Conservation (phyloP, 2,113 vertebrate species). For the Lycaon pictus region DNA sequence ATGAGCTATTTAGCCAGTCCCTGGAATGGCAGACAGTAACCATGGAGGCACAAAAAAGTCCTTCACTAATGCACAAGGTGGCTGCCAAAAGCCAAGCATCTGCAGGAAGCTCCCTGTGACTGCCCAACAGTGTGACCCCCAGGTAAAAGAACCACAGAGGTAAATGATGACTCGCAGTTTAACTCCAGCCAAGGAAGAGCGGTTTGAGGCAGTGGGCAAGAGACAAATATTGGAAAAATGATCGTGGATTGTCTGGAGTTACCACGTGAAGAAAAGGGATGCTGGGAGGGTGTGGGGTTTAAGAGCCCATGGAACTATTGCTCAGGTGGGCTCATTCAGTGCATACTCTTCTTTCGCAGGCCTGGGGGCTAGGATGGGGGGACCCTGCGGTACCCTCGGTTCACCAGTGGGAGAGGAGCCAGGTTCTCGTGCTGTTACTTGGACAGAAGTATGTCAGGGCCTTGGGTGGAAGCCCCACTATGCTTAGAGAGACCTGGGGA, state of each 20-base stretch:
- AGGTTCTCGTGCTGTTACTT: neutral
- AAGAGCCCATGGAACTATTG: no score
- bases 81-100: neutral
- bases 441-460: neutral
- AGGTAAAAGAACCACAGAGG: neutral
- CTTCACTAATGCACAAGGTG: neutral
- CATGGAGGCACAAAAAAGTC: no score
- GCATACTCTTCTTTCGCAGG: neutral
- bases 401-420: neutral
- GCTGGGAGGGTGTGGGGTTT: no score
- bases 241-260: neutral
- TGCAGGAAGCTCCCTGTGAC: neutral
- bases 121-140: neutral
- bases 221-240: neutral
- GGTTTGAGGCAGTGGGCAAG: neutral
- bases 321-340: accelerated
- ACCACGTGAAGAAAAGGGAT: neutral
- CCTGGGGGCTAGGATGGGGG: neutral
- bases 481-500: no score
- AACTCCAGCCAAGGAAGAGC: neutral
- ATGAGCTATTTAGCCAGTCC: neutral
- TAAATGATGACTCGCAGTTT: neutral
- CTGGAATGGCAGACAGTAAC: neutral
- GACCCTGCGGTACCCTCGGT: neutral
- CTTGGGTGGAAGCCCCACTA: neutral